Evolutionary conservation across 2,888 invertebrate genomes (phyloP).

Genomic region (Incurvaria masculella): DNA sequence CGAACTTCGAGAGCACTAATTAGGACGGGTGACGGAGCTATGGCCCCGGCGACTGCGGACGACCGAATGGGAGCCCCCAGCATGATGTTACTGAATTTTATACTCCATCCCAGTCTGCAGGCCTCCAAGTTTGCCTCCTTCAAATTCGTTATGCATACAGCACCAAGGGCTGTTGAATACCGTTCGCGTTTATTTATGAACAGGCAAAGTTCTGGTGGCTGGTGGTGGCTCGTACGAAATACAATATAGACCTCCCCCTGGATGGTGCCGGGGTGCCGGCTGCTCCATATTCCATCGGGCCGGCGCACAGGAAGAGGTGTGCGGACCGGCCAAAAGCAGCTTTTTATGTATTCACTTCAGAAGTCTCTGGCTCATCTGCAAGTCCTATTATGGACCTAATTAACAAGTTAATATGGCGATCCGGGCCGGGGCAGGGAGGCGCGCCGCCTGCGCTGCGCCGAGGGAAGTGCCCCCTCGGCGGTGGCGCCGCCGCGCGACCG

Average conservation of each 20-base stretch:
- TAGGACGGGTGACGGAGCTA: slow-evolving; percentile 42
- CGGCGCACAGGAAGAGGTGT: slow-evolving; percentile 25
- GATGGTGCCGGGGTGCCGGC: slow-evolving; percentile 19
- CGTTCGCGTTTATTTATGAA: slow-evolving; percentile 60
- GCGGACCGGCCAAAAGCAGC: slow-evolving; percentile 61
- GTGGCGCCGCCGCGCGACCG: slow-evolving; percentile 24
- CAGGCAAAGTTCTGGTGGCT: slow-evolving; percentile 57
- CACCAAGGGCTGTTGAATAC: slow-evolving; percentile 61
- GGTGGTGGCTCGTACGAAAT: slow-evolving; percentile 41
- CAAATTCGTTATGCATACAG: slow-evolving; percentile 61
- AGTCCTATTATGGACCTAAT: slow-evolving; percentile 88
- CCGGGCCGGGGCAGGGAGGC: slow-evolving; percentile 61
- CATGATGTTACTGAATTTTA: slow-evolving; percentile 59
- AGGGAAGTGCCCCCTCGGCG: slow-evolving; percentile 18
- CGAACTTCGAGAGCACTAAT: slow-evolving; percentile 26
- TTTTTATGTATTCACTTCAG: slow-evolving; percentile 67
- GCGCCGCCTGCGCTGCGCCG: slow-evolving; percentile 27
- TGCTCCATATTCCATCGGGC: slow-evolving; percentile 21
- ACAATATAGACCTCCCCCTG: slow-evolving; percentile 44
- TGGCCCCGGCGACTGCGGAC: slow-evolving; percentile 50
- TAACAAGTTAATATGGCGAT: slow-evolving; percentile 88
- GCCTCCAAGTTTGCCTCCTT: slow-evolving; percentile 59
- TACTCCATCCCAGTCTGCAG: slow-evolving; percentile 56
- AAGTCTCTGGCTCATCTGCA: slow-evolving; percentile 77
- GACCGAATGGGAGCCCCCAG: slow-evolving; percentile 55